A percentile compares a stretch with the other conserved stretches of the same genome.
Evolutionary conservation across 2,888 invertebrate genomes (phyloP).

Genomic region (Cistogaster globosa): DNA sequence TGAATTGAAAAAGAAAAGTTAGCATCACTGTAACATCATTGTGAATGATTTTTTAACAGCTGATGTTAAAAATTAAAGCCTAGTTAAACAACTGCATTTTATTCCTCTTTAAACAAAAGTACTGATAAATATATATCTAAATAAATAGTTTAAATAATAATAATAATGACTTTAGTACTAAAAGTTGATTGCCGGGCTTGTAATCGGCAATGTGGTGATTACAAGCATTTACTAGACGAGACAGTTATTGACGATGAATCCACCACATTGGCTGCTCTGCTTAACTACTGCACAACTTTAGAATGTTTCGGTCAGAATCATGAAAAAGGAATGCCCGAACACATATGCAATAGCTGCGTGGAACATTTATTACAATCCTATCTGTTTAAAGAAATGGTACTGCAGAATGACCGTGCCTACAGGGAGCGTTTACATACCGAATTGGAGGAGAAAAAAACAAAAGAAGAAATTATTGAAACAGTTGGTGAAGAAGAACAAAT

Average conservation of each 20-base stretch:
- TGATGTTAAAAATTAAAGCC: slow-evolving; percentile 29
- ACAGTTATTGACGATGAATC: slow-evolving; percentile 77
- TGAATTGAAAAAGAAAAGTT: not conserved
- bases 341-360: slow-evolving; percentile 79
- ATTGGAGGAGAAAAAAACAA: slow-evolving; percentile 71
- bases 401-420: slow-evolving; percentile 76
- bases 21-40: not conserved
- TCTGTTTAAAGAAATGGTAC: slow-evolving; percentile 77
- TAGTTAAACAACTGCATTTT: slow-evolving; percentile 33
- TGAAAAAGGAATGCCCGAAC: slow-evolving; percentile 75
- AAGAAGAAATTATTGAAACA: slow-evolving; percentile 48
- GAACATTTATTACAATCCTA: slow-evolving; percentile 75
- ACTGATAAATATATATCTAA: not conserved
- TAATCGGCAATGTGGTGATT: slow-evolving; percentile 74
- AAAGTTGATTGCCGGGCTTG: slow-evolving; percentile 79
- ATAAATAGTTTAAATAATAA: not conserved
- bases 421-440: slow-evolving; percentile 73
- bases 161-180: slow-evolving; percentile 61
- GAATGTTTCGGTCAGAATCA: slow-evolving; percentile 75
- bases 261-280: slow-evolving; percentile 78
- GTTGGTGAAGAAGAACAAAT: slow-evolving; percentile 71
- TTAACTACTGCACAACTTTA: slow-evolving; percentile 76
- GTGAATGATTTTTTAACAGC: slow-evolving; percentile 43
- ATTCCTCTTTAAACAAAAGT: slow-evolving; percentile 8
- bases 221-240: slow-evolving; percentile 76